Conservation (phyloP, 1,140 invertebrate genomes). For the Hormaphis cornu region DNA sequence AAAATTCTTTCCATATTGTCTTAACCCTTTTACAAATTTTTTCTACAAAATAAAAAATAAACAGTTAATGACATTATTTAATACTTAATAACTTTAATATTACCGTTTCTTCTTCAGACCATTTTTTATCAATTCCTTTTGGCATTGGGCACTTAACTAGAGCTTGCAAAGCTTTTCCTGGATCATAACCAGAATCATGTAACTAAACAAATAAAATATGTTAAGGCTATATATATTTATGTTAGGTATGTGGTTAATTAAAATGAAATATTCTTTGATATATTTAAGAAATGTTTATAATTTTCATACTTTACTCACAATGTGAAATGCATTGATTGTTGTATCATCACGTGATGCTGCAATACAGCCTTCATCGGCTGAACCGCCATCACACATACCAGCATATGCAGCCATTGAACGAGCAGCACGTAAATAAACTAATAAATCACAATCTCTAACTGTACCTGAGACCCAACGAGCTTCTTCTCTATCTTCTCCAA, state of each 20-base stretch:
- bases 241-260: too few species aligned
- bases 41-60: conserved; percentile 51
- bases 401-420: conserved; percentile 91
- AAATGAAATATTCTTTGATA: too few species aligned
- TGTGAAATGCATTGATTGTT: conserved; percentile 92
- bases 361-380: conserved; percentile 90
- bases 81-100: conserved; percentile 39
- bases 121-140: conserved; percentile 94
- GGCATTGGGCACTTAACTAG: conserved; percentile 93
- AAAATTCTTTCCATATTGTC: conserved; percentile 98
- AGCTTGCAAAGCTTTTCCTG: conserved; percentile 87
- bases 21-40: conserved; percentile 93
- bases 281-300: neutral
- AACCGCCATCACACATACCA: conserved; percentile 96
- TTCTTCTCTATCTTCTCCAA: conserved; percentile 70
- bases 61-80: neutral
- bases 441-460: conserved; percentile 83
- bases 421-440: conserved; percentile 94
- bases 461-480: conserved; percentile 85
- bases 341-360: conserved; percentile 94
- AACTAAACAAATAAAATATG: conserved; percentile 58
- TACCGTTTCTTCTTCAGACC: conserved; percentile 92
- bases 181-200: conserved; percentile 90
- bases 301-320: conserved; percentile 55
- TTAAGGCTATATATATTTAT: too few species aligned